phyloP scores from a whole-genome alignment of 2,113 vertebrate genomes.

The Dunckerocampus dactyliophorus region DNA sequence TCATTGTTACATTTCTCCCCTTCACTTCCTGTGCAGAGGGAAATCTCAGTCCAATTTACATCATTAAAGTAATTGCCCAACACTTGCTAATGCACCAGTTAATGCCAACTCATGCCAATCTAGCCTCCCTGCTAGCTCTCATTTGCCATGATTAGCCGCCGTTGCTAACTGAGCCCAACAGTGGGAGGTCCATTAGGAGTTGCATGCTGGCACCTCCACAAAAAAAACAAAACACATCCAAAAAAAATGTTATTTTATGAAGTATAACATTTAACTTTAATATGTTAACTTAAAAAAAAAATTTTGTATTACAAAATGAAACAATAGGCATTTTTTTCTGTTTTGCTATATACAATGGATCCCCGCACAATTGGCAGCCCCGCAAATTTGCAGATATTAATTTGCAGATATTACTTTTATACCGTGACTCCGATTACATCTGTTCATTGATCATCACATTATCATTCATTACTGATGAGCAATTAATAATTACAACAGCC shows the following conservation, averaged over 20 bases:
- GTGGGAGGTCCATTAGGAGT: constrained; percentile 23
- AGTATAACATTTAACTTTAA: no score
- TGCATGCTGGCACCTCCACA: constrained; percentile 2
- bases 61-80: constrained; percentile 71
- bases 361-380: no score
- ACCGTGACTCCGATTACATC: no score
- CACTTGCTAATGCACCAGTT: constrained; percentile 67
- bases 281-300: no score
- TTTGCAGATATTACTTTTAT: no score
- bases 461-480: no score
- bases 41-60: constrained; percentile 66
- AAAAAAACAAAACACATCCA: background rate
- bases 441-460: no score
- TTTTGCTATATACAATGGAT: no score
- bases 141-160: constrained; percentile 66
- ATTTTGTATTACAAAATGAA: no score
- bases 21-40: constrained; percentile 60
- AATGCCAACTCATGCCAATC: constrained; percentile 66
- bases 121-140: constrained; percentile 51
- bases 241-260: background rate
- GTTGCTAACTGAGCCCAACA: constrained; percentile 46
- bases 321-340: no score
- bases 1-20: constrained; percentile 66
- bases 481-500: no score
- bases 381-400: no score